These are phyloP conservation scores for Cryptocephalus primarius DNA, from an alignment of 2,888 invertebrate species.

Conservation along the genomic window DNA sequence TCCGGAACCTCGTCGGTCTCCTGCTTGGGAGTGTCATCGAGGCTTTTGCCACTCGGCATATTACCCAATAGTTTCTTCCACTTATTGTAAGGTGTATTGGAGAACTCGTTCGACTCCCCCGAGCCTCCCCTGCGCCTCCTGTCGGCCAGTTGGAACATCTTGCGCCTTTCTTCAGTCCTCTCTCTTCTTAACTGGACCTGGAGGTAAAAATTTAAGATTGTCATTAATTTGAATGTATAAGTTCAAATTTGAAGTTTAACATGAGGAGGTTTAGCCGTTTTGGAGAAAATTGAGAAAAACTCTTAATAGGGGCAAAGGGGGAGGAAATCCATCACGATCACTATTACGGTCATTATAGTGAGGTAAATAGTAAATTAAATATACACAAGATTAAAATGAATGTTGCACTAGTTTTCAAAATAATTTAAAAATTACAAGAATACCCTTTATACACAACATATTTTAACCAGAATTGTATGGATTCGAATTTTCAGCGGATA, in stretches of 20 bases:
- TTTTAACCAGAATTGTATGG: background rate
- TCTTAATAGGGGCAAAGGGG: too few species aligned
- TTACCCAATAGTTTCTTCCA: constrained; percentile 61
- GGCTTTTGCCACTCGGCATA: constrained; percentile 46
- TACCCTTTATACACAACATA: constrained; percentile 1
- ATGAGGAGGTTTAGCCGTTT: constrained; percentile 15
- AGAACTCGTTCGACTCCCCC: constrained; percentile 47
- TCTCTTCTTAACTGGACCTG: constrained; percentile 75
- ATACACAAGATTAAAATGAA: too few species aligned
- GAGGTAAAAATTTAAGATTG: too few species aligned
- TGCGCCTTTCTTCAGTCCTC: constrained; percentile 83
- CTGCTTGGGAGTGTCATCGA: constrained; percentile 35
- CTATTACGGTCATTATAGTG: too few species aligned
- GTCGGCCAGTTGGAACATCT: constrained; percentile 84
- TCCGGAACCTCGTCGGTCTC: constrained; percentile 21
- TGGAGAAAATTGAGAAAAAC: background rate
- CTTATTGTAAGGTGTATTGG: constrained; percentile 49
- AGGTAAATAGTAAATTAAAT: too few species aligned
- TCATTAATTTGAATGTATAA: too few species aligned
- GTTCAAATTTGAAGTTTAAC: too few species aligned
- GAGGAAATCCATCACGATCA: too few species aligned
- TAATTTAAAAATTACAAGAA: too few species aligned
- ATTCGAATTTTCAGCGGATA: background rate
- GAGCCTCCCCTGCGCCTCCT: constrained; percentile 46
- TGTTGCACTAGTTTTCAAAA: too few species aligned